Evolutionary conservation across 2,113 vertebrate species (phyloP).

Genomic region (Bothrops jararaca): DNA sequence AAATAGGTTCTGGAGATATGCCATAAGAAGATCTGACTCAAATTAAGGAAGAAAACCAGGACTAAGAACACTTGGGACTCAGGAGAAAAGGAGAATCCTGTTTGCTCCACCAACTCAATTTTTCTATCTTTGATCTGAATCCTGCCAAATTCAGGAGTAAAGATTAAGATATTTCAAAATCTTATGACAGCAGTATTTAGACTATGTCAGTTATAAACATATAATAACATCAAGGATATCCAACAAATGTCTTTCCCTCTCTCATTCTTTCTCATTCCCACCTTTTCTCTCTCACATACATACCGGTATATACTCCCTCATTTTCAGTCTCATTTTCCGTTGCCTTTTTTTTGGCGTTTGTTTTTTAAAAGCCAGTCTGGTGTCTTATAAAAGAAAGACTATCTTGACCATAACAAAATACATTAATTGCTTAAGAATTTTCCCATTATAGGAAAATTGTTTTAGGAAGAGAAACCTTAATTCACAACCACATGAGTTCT

Average conservation of each 20-base stretch:
- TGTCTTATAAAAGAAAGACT: background rate
- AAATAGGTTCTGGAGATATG: background rate
- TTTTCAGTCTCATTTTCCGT: background rate
- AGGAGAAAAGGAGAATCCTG: slow-evolving; percentile 3
- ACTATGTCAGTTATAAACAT: background rate
- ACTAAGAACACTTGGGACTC: background rate
- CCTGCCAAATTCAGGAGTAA: background rate
- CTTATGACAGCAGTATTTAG: slow-evolving; percentile 8
- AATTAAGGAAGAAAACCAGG: background rate
- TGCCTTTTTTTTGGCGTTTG: background rate
- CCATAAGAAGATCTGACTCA: background rate
- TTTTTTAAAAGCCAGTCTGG: background rate
- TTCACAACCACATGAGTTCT: background rate
- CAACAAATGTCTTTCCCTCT: background rate
- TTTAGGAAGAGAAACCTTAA: too few species aligned
- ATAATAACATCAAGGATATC: background rate
- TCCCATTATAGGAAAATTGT: background rate
- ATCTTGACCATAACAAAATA: background rate
- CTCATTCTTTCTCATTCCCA: too few species aligned
- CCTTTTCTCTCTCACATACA: too few species aligned
- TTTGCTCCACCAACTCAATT: background rate
- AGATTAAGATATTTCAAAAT: background rate
- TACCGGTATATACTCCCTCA: too few species aligned
- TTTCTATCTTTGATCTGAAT: background rate
- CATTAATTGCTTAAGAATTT: background rate